Conservation (phyloP, 2,888 invertebrate genomes). For the Apotomis capreana region DNA sequence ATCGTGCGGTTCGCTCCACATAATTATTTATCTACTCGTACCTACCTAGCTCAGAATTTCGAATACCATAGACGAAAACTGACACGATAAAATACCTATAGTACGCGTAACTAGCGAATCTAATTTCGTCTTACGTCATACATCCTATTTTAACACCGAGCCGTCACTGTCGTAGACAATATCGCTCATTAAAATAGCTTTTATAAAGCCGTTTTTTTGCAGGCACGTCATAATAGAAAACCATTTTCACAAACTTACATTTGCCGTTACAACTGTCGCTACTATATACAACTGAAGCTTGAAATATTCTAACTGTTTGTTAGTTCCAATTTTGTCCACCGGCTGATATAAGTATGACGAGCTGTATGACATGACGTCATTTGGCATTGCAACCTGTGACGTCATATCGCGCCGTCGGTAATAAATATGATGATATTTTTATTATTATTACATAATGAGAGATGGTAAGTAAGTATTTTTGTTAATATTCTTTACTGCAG, state of each 20-base stretch:
- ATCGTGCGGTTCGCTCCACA: too few species aligned
- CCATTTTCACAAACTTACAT: neutral
- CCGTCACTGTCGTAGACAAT: conserved; percentile 20
- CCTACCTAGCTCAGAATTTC: too few species aligned
- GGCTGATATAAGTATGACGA: neutral
- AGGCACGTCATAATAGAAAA: conserved; percentile 7
- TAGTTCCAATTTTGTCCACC: conserved; percentile 13
- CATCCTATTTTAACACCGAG: conserved; percentile 12
- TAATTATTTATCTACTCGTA: too few species aligned
- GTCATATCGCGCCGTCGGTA: conserved; percentile 2
- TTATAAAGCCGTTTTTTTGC: conserved; percentile 18
- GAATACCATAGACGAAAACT: neutral
- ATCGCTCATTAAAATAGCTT: conserved; percentile 27
- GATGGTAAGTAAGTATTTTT: conserved; percentile 17
- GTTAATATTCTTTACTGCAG: neutral
- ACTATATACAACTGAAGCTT: neutral
- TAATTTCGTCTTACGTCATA: conserved; percentile 23
- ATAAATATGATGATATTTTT: neutral
- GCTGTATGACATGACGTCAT: conserved; percentile 35
- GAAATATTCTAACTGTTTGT: neutral
- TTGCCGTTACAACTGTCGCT: conserved; percentile 1
- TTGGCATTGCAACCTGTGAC: conserved; percentile 40
- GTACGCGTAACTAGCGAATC: conserved; percentile 8
- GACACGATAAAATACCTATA: neutral
- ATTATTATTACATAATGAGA: conserved; percentile 19